Conservation (phyloP, 2,797 vertebrate genomes). For the Poeciliopsis turneri region DNA sequence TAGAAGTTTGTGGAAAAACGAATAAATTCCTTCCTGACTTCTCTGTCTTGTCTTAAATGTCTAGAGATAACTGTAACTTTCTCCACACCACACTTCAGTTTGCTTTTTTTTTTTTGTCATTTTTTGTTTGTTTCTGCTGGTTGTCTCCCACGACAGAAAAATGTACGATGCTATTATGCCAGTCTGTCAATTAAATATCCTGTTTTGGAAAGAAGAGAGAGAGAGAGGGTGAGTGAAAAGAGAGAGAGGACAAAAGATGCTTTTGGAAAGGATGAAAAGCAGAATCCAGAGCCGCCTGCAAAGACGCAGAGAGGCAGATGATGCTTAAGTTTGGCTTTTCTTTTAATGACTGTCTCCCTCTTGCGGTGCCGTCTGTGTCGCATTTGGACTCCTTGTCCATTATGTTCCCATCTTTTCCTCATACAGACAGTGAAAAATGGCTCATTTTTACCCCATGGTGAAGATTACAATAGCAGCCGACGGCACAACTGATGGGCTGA, state of each 20-base stretch:
- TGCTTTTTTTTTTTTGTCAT: not conserved
- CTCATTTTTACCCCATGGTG: not conserved
- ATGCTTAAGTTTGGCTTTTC: constrained; percentile 24
- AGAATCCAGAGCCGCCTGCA: constrained; percentile 49
- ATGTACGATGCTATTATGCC: constrained; percentile 47
- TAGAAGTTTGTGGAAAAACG: not conserved
- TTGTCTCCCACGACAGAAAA: constrained; percentile 14
- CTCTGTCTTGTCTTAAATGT: not conserved
- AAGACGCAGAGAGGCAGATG: constrained; percentile 38
- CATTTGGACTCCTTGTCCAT: constrained; percentile 4
- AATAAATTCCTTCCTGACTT: constrained; percentile 8
- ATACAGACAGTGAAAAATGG: not conserved
- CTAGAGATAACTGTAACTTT: constrained; percentile 9
- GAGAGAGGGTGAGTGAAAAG: constrained; percentile 2
- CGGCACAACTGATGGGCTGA: not conserved
- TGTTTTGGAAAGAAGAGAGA: constrained; percentile 33
- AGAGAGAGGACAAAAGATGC: constrained; percentile 8
- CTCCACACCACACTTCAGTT: not conserved
- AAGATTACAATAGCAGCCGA: not conserved
- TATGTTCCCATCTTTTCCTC: constrained; percentile 4
- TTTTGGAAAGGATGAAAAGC: constrained; percentile 59
- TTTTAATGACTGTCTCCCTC: constrained; percentile 30
- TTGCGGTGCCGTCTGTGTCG: constrained; percentile 19
- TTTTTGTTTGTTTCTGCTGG: constrained; percentile 18
- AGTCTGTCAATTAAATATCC: constrained; percentile 47